phyloP scores from a whole-genome alignment of 2,797 vertebrate genomes.

The Lutjanus campechanus region DNA sequence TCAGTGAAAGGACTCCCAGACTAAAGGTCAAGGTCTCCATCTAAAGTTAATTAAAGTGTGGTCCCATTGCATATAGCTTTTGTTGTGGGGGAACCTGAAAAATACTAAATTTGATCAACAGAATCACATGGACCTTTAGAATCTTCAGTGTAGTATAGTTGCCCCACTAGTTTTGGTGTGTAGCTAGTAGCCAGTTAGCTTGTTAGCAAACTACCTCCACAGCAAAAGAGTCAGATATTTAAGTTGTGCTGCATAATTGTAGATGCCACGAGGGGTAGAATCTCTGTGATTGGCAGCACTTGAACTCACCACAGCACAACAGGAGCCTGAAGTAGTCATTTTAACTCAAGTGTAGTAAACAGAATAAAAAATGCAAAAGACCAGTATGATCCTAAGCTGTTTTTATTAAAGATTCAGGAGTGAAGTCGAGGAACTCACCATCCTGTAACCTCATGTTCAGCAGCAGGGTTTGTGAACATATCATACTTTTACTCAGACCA shows the following conservation, averaged over 20 bases:
- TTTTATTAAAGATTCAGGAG: conserved; percentile 35
- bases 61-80: too few relatives aligned
- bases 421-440: background rate
- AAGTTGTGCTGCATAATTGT: background rate
- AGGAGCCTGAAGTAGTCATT: background rate
- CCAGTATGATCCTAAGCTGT: background rate
- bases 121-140: background rate
- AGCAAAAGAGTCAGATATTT: background rate
- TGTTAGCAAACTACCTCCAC: background rate
- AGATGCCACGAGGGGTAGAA: too few relatives aligned
- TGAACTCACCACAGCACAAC: background rate
- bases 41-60: too few relatives aligned
- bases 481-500: background rate
- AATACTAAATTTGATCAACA: too few relatives aligned
- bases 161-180: background rate
- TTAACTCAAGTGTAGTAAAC: background rate
- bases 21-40: too few relatives aligned
- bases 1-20: too few relatives aligned
- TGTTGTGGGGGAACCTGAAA: too few relatives aligned
- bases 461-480: background rate
- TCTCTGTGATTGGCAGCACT: background rate
- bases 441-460: background rate
- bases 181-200: background rate
- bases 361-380: conserved; percentile 28
- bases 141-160: background rate